Base-by-base conservation (phyloP, 2,888 invertebrate species). In the Hydriomena furcata region DNA sequence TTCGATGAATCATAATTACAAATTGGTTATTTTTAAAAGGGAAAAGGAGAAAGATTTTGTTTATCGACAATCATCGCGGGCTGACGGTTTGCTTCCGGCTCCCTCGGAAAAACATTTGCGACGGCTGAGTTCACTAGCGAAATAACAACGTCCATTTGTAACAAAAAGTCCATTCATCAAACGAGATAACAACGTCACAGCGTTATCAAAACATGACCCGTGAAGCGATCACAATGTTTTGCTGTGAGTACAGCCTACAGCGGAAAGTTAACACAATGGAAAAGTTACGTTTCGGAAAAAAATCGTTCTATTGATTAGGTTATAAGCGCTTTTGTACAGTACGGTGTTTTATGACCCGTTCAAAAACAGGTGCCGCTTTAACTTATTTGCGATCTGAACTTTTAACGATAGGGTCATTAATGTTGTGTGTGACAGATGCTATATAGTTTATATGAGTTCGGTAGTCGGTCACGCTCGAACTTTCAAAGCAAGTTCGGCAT, bases 81-180 rank as follows among this genome's bases (percentile, higher is more conserved):
- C 61, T 53, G 61, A 55, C 63, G 60, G 54, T 61, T 60, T 60
- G 63, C 61, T 65, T 63, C 60, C 58, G 55, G 58, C 63, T 63
- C 63, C 66, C 60, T 70, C 71, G 61, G 70, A 61, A 68, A 78
- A 81, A 75, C 69, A 76, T 73, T 73, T 67, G 65, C 64, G 62
- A 62, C 59, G 63, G 66, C 60, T 58, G 74, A 75, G 79, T 80
- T 79, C 76, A 82, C 80, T 78, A 81, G 77, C 77, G 71, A 79
- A 84, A 84, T 82, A 84, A 82, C 84, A 79, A 76, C 77, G 82
- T 76, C 79, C 84, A 84, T 85, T 87, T 82, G 82, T 82, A 80
- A 85, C 85, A 86, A 84, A 85, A 85, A 85, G 84, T 79, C 84
- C 84, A 87, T 87, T 86, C 84, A 84, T 87, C 86, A 84, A 82